Percentiles rank a stretch among this genome's conserved stretches.
These are phyloP conservation scores for Andricus curvator DNA, from an alignment of 2,888 invertebrate genomes.

Conservation along the genomic window DNA sequence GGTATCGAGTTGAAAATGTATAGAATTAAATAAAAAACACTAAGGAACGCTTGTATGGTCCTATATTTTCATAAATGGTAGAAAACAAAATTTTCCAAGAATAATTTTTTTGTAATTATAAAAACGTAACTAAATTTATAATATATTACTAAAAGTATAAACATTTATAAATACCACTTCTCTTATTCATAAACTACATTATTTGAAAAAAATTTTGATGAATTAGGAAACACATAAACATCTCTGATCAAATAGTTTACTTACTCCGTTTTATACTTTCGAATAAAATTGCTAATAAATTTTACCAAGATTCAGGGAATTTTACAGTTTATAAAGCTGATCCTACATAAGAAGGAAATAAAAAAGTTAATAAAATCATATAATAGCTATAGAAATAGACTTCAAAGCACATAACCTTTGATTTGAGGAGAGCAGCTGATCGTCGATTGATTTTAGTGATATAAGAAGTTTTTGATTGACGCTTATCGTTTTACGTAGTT, in stretches of 20 bases:
- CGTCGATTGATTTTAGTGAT: conserved; percentile 28
- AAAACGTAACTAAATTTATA: too few relatives aligned
- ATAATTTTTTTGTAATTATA: too few relatives aligned
- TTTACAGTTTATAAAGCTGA: conserved; percentile 12
- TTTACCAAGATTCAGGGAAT: not conserved
- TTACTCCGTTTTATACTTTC: not conserved
- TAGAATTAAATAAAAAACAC: too few relatives aligned
- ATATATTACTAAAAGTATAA: too few relatives aligned
- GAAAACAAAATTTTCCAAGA: too few relatives aligned
- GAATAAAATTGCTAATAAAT: conserved; percentile 19
- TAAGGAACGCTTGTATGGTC: too few relatives aligned
- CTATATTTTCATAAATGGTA: too few relatives aligned
- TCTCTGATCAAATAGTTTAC: not conserved
- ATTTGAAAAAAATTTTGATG: too few relatives aligned
- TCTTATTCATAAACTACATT: too few relatives aligned
- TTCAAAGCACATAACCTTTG: not conserved
- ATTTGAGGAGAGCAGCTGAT: not conserved
- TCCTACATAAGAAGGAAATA: not conserved
- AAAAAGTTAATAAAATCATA: not conserved
- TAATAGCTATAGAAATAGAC: not conserved
- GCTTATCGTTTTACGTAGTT: conserved; percentile 32
- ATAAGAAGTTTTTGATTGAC: conserved; percentile 39
- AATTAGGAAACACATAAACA: too few relatives aligned
- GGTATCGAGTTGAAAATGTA: too few relatives aligned
- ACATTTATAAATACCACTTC: too few relatives aligned